A percentile compares a stretch with the other conserved stretches of the same genome.
Evolutionary conservation across 2,888 invertebrate species (phyloP).

Genomic region (Cephus rjabovi): DNA sequence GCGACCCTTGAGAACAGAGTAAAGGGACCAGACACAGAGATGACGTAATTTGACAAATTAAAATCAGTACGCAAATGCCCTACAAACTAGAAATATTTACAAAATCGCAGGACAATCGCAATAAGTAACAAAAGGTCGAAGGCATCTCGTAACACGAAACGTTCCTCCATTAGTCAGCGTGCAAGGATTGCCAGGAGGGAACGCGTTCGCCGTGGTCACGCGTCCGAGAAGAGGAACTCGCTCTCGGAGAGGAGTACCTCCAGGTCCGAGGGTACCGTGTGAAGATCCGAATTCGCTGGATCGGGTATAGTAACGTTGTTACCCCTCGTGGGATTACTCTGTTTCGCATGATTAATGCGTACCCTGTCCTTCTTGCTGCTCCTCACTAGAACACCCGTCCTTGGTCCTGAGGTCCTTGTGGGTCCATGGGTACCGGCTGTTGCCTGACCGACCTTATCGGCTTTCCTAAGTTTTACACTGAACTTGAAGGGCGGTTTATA

Average conservation of each 20-base stretch:
- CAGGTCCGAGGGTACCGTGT: slow-evolving; percentile 74
- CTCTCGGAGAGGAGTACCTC: slow-evolving; percentile 73
- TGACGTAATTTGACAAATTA: not conserved
- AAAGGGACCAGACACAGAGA: not conserved
- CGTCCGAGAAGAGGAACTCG: slow-evolving; percentile 70
- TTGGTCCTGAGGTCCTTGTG: slow-evolving; percentile 47
- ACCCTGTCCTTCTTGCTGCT: slow-evolving; percentile 55
- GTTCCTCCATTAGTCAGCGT: not conserved
- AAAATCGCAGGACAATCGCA: not conserved
- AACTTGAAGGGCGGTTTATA: slow-evolving; percentile 91
- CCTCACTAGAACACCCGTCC: slow-evolving; percentile 69
- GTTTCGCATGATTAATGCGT: slow-evolving; percentile 39
- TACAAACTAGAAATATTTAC: not conserved
- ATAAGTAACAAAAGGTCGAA: not conserved
- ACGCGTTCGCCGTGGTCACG: slow-evolving; percentile 57
- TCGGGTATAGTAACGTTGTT: slow-evolving; percentile 23
- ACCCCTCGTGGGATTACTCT: slow-evolving; percentile 10
- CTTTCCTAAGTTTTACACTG: slow-evolving; percentile 81
- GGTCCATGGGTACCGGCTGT: slow-evolving; percentile 68
- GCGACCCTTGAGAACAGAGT: not conserved
- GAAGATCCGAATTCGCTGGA: slow-evolving; percentile 71
- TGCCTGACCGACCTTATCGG: slow-evolving; percentile 73
- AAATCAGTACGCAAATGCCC: not conserved
- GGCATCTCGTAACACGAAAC: not conserved
- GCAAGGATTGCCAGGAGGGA: slow-evolving; percentile 16